Evolutionary conservation across 2,888 invertebrate species (phyloP).

Genomic region (Aphodius granarius): DNA sequence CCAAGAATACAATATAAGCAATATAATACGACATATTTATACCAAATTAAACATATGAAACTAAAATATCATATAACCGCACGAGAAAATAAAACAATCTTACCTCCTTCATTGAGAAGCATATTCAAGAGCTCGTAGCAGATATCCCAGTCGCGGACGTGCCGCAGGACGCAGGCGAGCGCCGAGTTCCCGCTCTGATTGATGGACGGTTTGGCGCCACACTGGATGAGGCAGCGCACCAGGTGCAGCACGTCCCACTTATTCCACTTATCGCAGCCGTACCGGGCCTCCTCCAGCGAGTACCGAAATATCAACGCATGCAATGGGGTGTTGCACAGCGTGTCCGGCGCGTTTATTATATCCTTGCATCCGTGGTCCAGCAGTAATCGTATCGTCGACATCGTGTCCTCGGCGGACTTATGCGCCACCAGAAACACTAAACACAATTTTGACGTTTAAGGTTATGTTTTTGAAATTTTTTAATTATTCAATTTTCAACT

Average conservation of each 20-base stretch:
- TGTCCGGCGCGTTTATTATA: conserved; percentile 71
- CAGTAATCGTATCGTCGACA: conserved; percentile 67
- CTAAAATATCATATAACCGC: no score
- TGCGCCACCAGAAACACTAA: conserved; percentile 68
- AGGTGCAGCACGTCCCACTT: conserved; percentile 76
- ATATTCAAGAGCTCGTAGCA: conserved; percentile 63
- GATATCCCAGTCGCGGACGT: conserved; percentile 70
- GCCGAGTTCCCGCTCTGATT: conserved; percentile 72
- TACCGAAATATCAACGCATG: conserved; percentile 68
- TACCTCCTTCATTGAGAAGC: conserved; percentile 63
- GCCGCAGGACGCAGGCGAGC: conserved; percentile 69
- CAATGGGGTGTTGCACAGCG: conserved; percentile 72
- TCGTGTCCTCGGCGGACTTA: conserved; percentile 71
- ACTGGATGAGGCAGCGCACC: conserved; percentile 62
- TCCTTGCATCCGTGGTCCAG: conserved; percentile 74
- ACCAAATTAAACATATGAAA: no score
- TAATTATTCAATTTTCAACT: no score
- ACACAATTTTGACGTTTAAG: conserved; percentile 28
- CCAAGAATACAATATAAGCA: no score
- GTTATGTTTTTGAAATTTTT: no score
- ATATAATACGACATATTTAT: no score
- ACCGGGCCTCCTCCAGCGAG: conserved; percentile 68
- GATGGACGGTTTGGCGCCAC: conserved; percentile 68
- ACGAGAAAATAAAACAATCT: no score
- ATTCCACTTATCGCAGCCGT: conserved; percentile 71